phyloP scores from a whole-genome alignment of 2,113 vertebrate genomes.

The Nestor notabilis region DNA sequence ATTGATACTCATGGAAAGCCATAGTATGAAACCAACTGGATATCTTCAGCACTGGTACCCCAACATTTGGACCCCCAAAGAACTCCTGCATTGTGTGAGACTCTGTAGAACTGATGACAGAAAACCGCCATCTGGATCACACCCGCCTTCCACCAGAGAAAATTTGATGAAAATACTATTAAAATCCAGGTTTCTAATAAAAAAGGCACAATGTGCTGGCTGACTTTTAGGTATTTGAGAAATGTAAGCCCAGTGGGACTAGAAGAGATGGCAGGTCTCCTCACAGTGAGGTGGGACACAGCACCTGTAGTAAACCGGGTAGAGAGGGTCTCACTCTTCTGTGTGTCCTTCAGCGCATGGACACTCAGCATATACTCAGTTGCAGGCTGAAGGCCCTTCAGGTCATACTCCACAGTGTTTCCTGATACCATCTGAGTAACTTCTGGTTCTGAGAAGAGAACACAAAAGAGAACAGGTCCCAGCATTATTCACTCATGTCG shows the following conservation, averaged over 20 bases:
- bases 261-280: background rate
- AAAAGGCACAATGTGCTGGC: background rate
- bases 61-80: background rate
- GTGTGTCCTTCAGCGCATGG: slow-evolving; percentile 84
- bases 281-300: too few species aligned
- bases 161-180: accelerated
- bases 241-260: background rate
- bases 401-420: slow-evolving; percentile 89
- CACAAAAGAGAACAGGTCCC: background rate
- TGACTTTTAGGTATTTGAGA: background rate
- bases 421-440: slow-evolving; percentile 88
- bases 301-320: slow-evolving; percentile 91
- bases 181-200: background rate
- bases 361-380: slow-evolving; percentile 87
- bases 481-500: accelerated
- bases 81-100: background rate
- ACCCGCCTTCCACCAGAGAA: accelerated
- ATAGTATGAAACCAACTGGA: accelerated
- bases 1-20: background rate
- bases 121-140: background rate
- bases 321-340: slow-evolving; percentile 84
- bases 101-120: background rate
- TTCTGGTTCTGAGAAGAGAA: slow-evolving; percentile 77
- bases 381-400: slow-evolving; percentile 85
- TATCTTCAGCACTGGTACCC: background rate